Percentiles rank a stretch among this genome's conserved stretches.
phyloP scores from a whole-genome alignment of 1,140 invertebrate genomes.

The Scaptomyza hsui region DNA sequence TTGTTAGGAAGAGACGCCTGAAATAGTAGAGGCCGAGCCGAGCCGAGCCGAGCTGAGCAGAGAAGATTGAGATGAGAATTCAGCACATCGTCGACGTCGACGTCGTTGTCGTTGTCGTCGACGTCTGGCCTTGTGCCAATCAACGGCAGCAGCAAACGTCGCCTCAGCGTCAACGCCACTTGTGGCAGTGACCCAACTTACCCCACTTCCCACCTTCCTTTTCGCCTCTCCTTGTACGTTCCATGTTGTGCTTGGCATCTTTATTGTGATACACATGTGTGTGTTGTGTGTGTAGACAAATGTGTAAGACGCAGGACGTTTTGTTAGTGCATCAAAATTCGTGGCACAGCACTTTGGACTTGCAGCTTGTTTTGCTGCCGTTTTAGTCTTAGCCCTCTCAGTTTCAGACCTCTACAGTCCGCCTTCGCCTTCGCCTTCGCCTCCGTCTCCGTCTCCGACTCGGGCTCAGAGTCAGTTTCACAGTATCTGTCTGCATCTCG shows the following conservation, averaged over 20 bases:
- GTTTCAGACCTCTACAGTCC: conserved; percentile 3
- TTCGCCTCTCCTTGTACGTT: not conserved
- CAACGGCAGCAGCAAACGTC: conserved; percentile 46
- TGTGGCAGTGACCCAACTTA: conserved; percentile 57
- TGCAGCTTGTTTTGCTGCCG: conserved; percentile 61
- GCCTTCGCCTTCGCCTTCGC: conserved; percentile 16
- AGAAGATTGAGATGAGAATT: conserved; percentile 21
- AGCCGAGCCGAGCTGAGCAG: not conserved
- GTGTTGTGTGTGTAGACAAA: conserved; percentile 24
- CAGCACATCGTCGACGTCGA: conserved; percentile 25
- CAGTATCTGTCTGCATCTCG: conserved; percentile 14
- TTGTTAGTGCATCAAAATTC: conserved; percentile 78
- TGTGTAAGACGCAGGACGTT: conserved; percentile 43
- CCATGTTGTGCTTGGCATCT: conserved; percentile 38
- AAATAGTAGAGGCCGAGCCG: conserved; percentile 25
- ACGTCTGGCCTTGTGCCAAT: conserved; percentile 77
- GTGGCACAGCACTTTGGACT: conserved; percentile 58
- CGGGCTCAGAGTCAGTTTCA: not conserved
- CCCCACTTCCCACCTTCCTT: conserved; percentile 4
- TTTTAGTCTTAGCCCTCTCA: conserved; percentile 10
- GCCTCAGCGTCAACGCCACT: conserved; percentile 67
- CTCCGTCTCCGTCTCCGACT: conserved; percentile 22
- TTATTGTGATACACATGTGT: conserved; percentile 36
- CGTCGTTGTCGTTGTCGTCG: conserved; percentile 4
- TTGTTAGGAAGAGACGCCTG: conserved; percentile 38